Conservation (phyloP, 2,113 vertebrate species). For the Odocoileus virginianus region DNA sequence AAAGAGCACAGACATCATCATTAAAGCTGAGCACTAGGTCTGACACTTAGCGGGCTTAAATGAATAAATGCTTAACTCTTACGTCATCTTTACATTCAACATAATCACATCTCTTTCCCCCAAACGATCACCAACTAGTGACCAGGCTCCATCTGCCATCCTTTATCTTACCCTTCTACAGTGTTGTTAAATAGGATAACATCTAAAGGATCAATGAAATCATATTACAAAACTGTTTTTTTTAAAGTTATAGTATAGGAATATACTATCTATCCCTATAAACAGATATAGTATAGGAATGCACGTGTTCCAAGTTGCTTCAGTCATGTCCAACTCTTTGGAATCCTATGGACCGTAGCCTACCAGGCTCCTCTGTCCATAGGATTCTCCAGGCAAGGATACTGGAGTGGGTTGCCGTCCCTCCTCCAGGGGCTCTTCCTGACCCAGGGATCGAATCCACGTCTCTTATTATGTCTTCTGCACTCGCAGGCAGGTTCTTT, state of each 20-base stretch:
- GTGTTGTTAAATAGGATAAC: not conserved
- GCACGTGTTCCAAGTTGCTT: not conserved
- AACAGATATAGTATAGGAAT: not conserved
- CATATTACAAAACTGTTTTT: not conserved
- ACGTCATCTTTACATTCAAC: not conserved
- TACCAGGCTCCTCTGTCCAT: not conserved
- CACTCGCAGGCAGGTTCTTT: not conserved
- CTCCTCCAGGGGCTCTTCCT: not conserved
- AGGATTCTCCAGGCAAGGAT: not conserved
- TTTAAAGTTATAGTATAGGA: too few relatives aligned
- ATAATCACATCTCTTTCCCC: not conserved
- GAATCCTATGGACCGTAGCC: not conserved
- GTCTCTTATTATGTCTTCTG: not conserved
- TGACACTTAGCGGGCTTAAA: not conserved
- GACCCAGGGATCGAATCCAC: not conserved
- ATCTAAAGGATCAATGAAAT: not conserved
- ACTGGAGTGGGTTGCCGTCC: not conserved
- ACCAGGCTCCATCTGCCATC: not conserved
- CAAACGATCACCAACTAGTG: not conserved
- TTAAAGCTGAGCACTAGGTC: not conserved
- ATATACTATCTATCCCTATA: not conserved
- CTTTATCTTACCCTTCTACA: not conserved
- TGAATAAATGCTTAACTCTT: not conserved
- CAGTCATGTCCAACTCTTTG: not conserved
- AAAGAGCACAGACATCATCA: not conserved